Percentiles rank a stretch among this genome's conserved stretches.
Conservation (phyloP, 2,888 invertebrate genomes). For the Azorinus chamasolen region DNA sequence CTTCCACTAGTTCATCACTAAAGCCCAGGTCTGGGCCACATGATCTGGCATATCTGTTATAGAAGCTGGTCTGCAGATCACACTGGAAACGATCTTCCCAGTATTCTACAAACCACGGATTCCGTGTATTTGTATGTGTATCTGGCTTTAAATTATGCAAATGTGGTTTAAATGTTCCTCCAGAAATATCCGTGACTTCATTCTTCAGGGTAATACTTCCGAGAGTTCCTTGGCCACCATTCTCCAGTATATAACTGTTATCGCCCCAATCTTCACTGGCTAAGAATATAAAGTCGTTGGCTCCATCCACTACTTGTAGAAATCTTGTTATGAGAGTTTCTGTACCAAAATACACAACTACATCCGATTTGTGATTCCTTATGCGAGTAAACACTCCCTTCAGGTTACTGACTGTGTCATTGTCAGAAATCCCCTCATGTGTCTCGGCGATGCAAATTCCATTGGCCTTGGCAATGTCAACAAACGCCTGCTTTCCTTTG, state of each 20-base stretch:
- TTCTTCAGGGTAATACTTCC: constrained; percentile 76
- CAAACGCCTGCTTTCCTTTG: constrained; percentile 75
- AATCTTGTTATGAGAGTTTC: constrained; percentile 70
- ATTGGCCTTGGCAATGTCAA: constrained; percentile 61
- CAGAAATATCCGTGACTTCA: constrained; percentile 40
- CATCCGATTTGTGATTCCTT: constrained; percentile 64
- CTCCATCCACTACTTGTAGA: constrained; percentile 61
- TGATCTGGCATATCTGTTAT: constrained; percentile 53
- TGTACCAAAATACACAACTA: constrained; percentile 82
- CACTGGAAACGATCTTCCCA: constrained; percentile 79
- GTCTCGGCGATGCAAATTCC: constrained; percentile 76
- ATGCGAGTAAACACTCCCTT: constrained; percentile 42
- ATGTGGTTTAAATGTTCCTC: constrained; percentile 42
- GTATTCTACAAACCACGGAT: constrained; percentile 80
- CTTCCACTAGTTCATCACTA: constrained; percentile 33
- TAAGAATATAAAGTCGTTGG: constrained; percentile 71
- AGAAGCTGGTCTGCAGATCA: constrained; percentile 71
- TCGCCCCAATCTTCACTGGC: constrained; percentile 80
- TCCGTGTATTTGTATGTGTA: constrained; percentile 47
- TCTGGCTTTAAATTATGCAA: constrained; percentile 49
- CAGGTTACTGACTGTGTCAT: constrained; percentile 50
- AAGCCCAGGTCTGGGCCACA: constrained; percentile 57
- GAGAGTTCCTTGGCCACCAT: constrained; percentile 59
- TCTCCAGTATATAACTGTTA: constrained; percentile 62
- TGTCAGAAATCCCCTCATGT: constrained; percentile 68